phyloP scores from a whole-genome alignment of 2,113 vertebrate genomes.

The Dolichotis patagonum region DNA sequence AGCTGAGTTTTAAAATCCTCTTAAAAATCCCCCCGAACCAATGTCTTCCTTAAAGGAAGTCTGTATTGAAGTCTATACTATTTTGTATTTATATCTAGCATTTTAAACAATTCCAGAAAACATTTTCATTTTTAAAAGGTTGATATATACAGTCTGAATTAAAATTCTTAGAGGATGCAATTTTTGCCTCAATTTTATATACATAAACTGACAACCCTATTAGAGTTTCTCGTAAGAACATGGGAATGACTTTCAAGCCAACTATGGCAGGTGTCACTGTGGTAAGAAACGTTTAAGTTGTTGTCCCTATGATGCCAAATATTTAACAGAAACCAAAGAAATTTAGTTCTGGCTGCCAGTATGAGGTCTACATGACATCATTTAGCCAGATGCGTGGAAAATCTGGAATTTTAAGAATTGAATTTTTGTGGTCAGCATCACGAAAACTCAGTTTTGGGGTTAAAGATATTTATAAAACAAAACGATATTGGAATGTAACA shows the following conservation, averaged over 20 bases:
- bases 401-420: slow-evolving; percentile 79
- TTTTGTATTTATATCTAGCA: slow-evolving; percentile 19
- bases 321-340: slow-evolving; percentile 67
- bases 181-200: not conserved
- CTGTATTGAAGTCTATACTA: not conserved
- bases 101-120: slow-evolving; percentile 26
- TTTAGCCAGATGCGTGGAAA: slow-evolving; percentile 75
- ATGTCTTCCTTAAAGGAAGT: not conserved
- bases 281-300: slow-evolving; percentile 59
- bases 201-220: not conserved
- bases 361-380: slow-evolving; percentile 71
- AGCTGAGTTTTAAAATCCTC: not conserved
- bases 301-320: slow-evolving; percentile 67
- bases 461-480: slow-evolving; percentile 63
- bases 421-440: slow-evolving; percentile 73
- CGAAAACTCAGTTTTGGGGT: slow-evolving; percentile 54
- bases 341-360: slow-evolving; percentile 66
- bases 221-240: slow-evolving; percentile 52
- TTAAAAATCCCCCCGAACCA: not conserved
- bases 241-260: slow-evolving; percentile 53
- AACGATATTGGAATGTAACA: slow-evolving; percentile 25
- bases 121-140: not conserved
- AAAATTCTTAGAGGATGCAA: slow-evolving; percentile 1
- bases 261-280: slow-evolving; percentile 67
- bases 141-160: not conserved